Evolutionary conservation across 2,113 vertebrate species (phyloP).

Genomic region (Riparia riparia): DNA sequence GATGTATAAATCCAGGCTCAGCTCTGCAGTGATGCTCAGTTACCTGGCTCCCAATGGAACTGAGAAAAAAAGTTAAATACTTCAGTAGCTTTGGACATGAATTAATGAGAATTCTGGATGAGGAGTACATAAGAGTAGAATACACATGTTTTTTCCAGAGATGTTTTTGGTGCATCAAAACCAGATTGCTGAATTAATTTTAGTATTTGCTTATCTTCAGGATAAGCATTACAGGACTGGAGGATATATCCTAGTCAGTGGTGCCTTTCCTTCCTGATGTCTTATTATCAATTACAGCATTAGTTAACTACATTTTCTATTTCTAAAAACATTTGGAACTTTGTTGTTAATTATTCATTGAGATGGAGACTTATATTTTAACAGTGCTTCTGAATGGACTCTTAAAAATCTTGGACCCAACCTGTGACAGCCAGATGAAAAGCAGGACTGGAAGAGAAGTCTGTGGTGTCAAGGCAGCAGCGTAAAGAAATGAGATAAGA

Average conservation of each 20-base stretch:
- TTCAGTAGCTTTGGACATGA: not conserved
- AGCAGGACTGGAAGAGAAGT: not conserved
- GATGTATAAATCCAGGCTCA: not conserved
- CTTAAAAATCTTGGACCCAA: not conserved
- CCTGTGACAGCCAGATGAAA: constrained; percentile 19
- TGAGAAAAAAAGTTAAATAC: not conserved
- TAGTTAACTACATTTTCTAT: not conserved
- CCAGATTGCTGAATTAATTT: not conserved
- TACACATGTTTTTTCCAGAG: not conserved
- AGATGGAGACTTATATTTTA: not conserved
- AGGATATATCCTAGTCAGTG: not conserved
- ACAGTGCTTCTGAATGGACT: not conserved
- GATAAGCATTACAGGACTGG: not conserved
- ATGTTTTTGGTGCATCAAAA: not conserved
- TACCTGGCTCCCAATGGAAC: not conserved
- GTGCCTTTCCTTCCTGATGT: not conserved
- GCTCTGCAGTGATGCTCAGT: not conserved
- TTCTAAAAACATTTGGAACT: constrained; percentile 18
- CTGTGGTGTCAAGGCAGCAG: not conserved
- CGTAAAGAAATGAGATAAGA: not conserved
- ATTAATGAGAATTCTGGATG: not conserved
- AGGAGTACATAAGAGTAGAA: not conserved
- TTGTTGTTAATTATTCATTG: not conserved
- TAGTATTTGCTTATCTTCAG: not conserved
- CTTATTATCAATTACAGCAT: not conserved